A percentile compares a stretch with the other conserved stretches of the same genome.
These are phyloP conservation scores for Epistrophe eligans DNA, from an alignment of 2,888 invertebrate species.

Conservation along the genomic window DNA sequence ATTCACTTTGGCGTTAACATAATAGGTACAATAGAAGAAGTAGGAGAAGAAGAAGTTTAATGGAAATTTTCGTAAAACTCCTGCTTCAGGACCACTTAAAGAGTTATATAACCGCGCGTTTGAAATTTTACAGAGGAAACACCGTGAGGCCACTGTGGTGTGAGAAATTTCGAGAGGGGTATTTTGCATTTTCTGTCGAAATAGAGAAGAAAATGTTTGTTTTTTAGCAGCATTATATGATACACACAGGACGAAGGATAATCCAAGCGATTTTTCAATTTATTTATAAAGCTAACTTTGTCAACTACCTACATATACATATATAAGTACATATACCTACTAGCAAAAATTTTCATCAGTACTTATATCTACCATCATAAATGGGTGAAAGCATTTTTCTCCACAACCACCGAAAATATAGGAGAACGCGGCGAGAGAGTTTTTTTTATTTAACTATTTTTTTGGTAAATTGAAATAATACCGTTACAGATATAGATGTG, in stretches of 20 bases:
- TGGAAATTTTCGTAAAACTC: not conserved
- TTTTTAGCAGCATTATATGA: not conserved
- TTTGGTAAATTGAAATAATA: conserved; percentile 65
- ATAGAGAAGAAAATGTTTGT: not conserved
- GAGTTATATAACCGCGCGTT: conserved; percentile 15
- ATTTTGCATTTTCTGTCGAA: conserved; percentile 39
- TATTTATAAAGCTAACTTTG: conserved; percentile 59
- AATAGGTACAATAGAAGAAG: not conserved
- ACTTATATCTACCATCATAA: conserved; percentile 44
- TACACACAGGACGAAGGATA: conserved; percentile 47
- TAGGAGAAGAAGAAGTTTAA: conserved; percentile 42
- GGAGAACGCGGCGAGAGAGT: too few species aligned
- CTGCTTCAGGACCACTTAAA: not conserved
- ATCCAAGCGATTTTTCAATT: conserved; percentile 65
- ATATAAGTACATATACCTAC: too few species aligned
- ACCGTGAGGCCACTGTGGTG: not conserved
- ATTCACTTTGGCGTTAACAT: conserved; percentile 45
- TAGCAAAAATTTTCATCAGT: conserved; percentile 25
- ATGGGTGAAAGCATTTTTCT: conserved; percentile 48
- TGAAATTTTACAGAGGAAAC: not conserved
- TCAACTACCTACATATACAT: too few species aligned
- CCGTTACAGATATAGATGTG: not conserved
- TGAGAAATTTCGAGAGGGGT: not conserved
- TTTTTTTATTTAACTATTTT: conserved; percentile 12
- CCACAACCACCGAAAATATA: not conserved